Base-by-base conservation (phyloP, 2,113 vertebrate species). In the Pandion haliaetus region DNA sequence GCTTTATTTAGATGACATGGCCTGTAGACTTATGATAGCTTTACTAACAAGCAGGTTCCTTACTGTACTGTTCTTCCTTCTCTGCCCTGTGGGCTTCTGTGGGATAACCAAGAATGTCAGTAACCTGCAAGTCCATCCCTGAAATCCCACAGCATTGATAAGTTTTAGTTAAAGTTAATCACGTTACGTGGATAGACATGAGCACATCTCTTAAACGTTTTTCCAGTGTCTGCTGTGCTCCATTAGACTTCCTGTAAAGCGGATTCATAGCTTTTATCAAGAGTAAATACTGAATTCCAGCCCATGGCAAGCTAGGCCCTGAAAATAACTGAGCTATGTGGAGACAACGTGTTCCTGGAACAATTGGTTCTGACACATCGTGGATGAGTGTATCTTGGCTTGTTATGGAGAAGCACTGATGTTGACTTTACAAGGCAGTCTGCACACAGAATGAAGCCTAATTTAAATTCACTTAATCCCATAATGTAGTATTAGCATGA, bases 401-500 rank as follows among this genome's bases (percentile, higher is more conserved):
- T 13, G 9, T 77, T 73, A 45, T 6, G 26, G 73, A 76, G 45
- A 77, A 94, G 54, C 54, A 61, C 83, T 95, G 88, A 72, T 82
- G 91, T 85, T 97, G 92, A 95, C 94, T 97, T 97, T 97, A 97
- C 93, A 97, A 97, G 97, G 95, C 88, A 97, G 83, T 77, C 65
- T 89, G 91, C 91, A 80, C 71, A 91, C 70, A 95, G 61, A 95
- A 89, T 91, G 81, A 93, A 91, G 91, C 70, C 81, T 87, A 78
- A 94, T 97, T 95, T 94, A 95, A 96, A 94, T 94, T 92, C 5
- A 3, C 70, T 91, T 91, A 94, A 95, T 96, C 93, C 50, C 50
- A 38, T 95, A 97, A 95, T 94, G 94, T 91, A 42, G 61, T 61
- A 85, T 90, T 91, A 97, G 62, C 87, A 86, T 96, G 83, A 91